A percentile compares a stretch with the other conserved stretches of the same genome.
These are phyloP conservation scores for Epizoanthus stellaris DNA, from an alignment of 92 coral and sea anemone genomes.

Conservation along the genomic window DNA sequence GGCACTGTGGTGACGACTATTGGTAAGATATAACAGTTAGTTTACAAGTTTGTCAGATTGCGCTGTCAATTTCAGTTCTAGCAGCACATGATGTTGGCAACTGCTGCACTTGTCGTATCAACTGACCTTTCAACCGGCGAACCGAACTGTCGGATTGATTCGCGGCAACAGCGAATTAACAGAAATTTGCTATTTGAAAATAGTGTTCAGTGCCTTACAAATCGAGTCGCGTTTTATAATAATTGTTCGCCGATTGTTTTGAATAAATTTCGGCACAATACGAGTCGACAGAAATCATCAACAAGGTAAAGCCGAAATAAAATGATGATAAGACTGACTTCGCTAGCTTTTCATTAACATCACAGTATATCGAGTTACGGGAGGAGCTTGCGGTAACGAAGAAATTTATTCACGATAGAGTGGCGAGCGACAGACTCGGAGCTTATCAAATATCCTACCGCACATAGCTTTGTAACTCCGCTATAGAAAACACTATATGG, in stretches of 20 bases:
- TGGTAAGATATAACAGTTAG: slow-evolving; percentile 64
- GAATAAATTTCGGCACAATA: slow-evolving; percentile 33
- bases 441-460: slow-evolving; percentile 19
- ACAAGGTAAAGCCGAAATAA: slow-evolving; percentile 14
- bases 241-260: slow-evolving; percentile 13
- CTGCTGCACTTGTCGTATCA: background rate
- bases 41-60: background rate
- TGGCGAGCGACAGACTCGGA: background rate
- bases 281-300: slow-evolving; percentile 2
- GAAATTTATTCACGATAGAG: background rate
- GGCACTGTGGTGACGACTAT: slow-evolving; percentile 99
- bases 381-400: background rate
- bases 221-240: slow-evolving; percentile 26
- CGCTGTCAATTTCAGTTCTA: background rate
- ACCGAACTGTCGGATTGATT: background rate
- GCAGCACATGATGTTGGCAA: background rate
- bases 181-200: slow-evolving; percentile 8
- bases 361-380: slow-evolving; percentile 2
- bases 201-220: background rate
- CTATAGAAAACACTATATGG: background rate
- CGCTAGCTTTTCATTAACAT: background rate
- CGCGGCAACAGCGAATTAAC: background rate
- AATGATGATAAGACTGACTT: background rate
- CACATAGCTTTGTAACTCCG: slow-evolving; percentile 16
- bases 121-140: background rate